Evolutionary conservation across 92 coral and sea anemone genomes (phyloP).

Genomic region (Paragorgia papillata): DNA sequence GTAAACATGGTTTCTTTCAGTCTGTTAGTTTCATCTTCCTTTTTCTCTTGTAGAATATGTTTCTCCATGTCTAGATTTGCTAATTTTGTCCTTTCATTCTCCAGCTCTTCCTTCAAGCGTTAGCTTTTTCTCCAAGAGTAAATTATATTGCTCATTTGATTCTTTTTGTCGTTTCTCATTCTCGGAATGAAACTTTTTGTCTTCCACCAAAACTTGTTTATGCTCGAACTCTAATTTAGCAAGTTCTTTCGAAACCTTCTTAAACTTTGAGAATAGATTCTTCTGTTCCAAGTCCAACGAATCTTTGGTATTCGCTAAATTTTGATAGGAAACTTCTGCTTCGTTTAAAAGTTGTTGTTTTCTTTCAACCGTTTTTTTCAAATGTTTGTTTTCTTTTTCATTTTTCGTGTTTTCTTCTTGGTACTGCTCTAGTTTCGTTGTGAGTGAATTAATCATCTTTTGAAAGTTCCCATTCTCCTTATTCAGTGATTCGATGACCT

Average conservation of each 20-base stretch:
- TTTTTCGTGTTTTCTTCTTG: not conserved
- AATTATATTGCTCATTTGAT: not conserved
- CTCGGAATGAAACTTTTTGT: constrained; percentile 1
- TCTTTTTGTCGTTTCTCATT: constrained; percentile 1
- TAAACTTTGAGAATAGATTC: not conserved
- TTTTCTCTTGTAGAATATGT: not conserved
- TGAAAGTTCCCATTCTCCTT: not conserved
- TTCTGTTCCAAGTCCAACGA: constrained; percentile 15
- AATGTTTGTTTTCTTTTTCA: not conserved
- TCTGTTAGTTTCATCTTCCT: not conserved
- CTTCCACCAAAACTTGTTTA: constrained; percentile 1
- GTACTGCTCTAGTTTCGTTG: constrained; percentile 4
- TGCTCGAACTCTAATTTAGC: not conserved
- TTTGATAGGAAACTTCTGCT: not conserved
- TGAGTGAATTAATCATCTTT: not conserved
- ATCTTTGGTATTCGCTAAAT: not conserved
- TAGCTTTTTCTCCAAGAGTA: not conserved
- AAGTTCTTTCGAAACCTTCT: not conserved
- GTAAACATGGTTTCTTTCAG: not conserved
- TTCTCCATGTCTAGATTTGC: constrained; percentile 8
- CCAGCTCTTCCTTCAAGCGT: not conserved
- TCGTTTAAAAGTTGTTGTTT: constrained; percentile 6
- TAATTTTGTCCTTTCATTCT: not conserved
- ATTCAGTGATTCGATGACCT: constrained; percentile 4
- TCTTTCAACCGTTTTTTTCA: constrained; percentile 5